Conservation (phyloP, 35 echinoderm and acorn worm genomes). For the Heliocidaris tuberculata region DNA sequence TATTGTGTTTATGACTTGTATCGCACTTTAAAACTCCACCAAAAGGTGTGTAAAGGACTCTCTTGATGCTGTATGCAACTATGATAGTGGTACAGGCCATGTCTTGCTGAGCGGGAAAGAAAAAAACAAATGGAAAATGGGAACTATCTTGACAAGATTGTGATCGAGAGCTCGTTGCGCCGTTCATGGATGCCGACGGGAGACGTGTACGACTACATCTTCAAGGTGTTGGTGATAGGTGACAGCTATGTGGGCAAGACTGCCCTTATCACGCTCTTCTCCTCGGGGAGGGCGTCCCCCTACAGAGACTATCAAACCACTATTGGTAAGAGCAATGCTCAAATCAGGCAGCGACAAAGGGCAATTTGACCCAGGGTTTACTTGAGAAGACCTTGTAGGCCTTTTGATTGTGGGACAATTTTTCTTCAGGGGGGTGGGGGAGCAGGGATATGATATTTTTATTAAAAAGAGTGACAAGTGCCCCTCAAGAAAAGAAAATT, state of each 20-base stretch:
- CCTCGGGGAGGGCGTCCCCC: background rate
- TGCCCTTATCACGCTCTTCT: slow-evolving; percentile 53
- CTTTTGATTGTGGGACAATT: too few species aligned
- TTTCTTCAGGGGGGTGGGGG: too few species aligned
- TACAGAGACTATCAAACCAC: slow-evolving; percentile 64
- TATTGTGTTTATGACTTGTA: background rate
- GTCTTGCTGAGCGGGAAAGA: background rate
- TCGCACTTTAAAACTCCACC: background rate
- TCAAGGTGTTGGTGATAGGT: slow-evolving; percentile 86
- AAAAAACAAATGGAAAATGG: slow-evolving; percentile 51
- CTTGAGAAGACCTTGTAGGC: too few species aligned
- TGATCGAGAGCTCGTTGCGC: background rate
- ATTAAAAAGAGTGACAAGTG: too few species aligned
- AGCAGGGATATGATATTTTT: too few species aligned
- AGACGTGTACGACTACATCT: slow-evolving; percentile 71
- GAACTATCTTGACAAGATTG: slow-evolving; percentile 18
- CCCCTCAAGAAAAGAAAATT: too few species aligned
- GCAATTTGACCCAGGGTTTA: background rate
- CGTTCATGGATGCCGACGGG: slow-evolving; percentile 37
- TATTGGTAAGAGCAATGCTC: slow-evolving; percentile 70
- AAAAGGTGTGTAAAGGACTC: background rate
- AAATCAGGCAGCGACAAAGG: background rate
- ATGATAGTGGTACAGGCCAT: background rate
- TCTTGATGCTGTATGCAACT: background rate
- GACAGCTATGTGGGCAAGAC: slow-evolving; percentile 85